Base-by-base conservation (phyloP, 2,113 vertebrate species). In the Benitochromis conjunctus region DNA sequence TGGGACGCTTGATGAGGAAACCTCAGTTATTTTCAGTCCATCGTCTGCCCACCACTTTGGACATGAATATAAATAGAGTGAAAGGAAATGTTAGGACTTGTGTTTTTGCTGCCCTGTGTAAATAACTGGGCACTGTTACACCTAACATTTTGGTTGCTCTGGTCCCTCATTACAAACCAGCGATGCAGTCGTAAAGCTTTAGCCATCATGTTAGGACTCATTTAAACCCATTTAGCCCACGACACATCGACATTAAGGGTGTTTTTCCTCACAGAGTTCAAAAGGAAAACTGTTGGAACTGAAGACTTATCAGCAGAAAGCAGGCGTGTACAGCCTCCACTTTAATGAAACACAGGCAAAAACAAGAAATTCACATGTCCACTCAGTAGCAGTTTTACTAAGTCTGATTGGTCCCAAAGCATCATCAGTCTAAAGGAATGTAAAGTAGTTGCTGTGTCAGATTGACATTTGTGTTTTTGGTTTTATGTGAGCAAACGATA, bases 141-240 rank as follows among this genome's bases (percentile, higher is more conserved):
- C 74, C 82, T 82, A 78, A 88, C 64, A 92, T 93, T 94, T 94
- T 90, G 92, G 88, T 92, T 48, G 43, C 81, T 64, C 54, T 79
- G 86, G 92, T 89, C 83, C 93, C 87, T 89, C 86, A 85, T 92
- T 89, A 87, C 48, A 86, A 90, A 89, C 21, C 89, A 74, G 4
- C 89, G 84, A 69, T 79, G 91, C 88, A 92, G 85, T 64, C 77
- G 81, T 11, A 48, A 57, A 85, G 62, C 36, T 29, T 76, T 83
- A 36, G 62, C 80, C 5, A 7, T 36, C 82, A n/a, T 54, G 80
- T 81, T 14, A 5, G 29, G 34, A 84, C 80, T 86, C 41, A 21
- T 79, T 87, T 62, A 83, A 85, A 43, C 24, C 38, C 18, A 26
- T 69, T 86, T 48, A 57, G 79, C 48, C 46, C 2, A 0, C 29